Evolutionary conservation across 2,888 invertebrate genomes (phyloP), one percentile per base, ranked within the genome.

Genomic region (Phyllotreta cruciferae): DNA sequence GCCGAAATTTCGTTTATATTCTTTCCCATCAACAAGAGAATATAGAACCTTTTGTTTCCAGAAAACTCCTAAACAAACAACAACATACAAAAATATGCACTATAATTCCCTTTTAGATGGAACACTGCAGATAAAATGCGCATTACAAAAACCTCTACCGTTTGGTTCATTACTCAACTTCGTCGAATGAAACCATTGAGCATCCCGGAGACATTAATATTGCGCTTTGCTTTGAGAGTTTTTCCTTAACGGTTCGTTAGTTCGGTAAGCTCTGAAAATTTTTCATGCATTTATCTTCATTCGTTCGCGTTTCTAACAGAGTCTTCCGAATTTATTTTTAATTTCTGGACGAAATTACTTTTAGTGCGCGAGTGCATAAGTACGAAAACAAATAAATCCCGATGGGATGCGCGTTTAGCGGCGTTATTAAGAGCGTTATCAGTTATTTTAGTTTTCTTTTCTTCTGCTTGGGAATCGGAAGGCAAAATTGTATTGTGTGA

Each of bases 281-380:
- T 50, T 50, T 49, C 24, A 57, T 58, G 41, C 50, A 50, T 58
- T 50, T 50, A 58, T 58, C 42, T 58, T 58, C 49, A 58, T 58
- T 58, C 39, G n/a, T 58, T 8, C 42, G 35, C 35, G 49, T 13
- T 47, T 47, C 14, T 47, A 47, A 47, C 24, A 47, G 47, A 8
- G 34, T 47, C 24, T n/a, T 24, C 11, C 24, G 24, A 8, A 47
- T 14, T 47, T 24, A 24, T 24, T 24, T 24, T 24, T 24, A 24
- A 24, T 24, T 24, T 24, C 24, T 4, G 4, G 4, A 1, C 24
- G 24, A 4, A 24, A 24, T 24, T 24, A 24, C 24, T 24, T 24
- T 24, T 24, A 24, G 24, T 24, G 24, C 24, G 4, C 24, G 24
- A 24, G 24, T 24, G 24, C 24, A 24, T 24, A 24, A 24, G 24